Evolutionary conservation across 2,888 invertebrate species (phyloP).

Genomic region (Mythimna ferrago): DNA sequence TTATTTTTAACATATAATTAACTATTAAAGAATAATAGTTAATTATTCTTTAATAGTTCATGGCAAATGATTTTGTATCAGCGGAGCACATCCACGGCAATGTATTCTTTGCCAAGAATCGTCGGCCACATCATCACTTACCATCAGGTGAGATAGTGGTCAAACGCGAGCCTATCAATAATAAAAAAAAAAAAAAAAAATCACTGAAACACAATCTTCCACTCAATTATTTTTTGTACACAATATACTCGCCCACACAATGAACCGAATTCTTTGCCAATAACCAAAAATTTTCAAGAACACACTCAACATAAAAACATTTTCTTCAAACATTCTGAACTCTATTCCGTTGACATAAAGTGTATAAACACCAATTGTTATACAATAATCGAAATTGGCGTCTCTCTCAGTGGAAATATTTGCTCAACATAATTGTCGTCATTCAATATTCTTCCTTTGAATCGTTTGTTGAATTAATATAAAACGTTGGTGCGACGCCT

Average conservation of each 20-base stretch:
- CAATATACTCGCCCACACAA: constrained; percentile 17
- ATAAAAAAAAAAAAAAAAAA: no score
- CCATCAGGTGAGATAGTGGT: no score
- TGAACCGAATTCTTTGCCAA: constrained; percentile 11
- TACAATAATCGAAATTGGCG: constrained; percentile 44
- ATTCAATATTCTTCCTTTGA: constrained; percentile 47
- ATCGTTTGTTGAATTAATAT: constrained; percentile 54
- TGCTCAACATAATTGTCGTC: constrained; percentile 48
- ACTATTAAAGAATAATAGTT: no score
- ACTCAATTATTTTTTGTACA: constrained; percentile 25
- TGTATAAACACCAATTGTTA: constrained; percentile 17
- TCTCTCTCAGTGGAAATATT: constrained; percentile 41
- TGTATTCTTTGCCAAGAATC: not conserved
- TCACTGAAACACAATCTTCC: constrained; percentile 12
- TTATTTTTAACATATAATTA: no score
- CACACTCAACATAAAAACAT: not conserved
- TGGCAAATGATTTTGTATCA: no score
- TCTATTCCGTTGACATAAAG: constrained; percentile 31
- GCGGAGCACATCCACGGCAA: no score
- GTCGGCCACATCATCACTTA: no score
- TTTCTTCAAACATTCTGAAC: constrained; percentile 20
- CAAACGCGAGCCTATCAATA: no score
- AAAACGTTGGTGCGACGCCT: constrained; percentile 40
- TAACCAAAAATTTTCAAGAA: constrained; percentile 17
- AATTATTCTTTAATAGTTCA: no score